Percentiles rank a stretch among this genome's conserved stretches.
Evolutionary conservation across 2,888 invertebrate species (phyloP).

Genomic region (Chaetoderma sp.): DNA sequence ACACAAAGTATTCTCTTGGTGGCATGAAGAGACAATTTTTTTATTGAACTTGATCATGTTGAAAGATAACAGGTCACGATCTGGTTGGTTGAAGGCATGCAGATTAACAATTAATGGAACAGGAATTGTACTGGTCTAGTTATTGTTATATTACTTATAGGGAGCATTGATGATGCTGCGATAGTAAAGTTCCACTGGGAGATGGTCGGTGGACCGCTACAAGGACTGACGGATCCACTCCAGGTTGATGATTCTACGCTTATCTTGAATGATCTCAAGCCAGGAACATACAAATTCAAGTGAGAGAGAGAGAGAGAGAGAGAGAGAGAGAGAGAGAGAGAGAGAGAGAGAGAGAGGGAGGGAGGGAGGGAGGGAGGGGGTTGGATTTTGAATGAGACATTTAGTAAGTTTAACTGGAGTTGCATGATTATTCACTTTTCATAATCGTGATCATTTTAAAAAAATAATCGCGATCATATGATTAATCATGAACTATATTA

Average conservation of each 20-base stretch:
- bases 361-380: too few species aligned
- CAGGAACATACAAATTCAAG: slow-evolving; percentile 75
- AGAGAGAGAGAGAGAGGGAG: too few species aligned
- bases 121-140: background rate
- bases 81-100: background rate
- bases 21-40: too few species aligned
- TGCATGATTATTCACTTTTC: too few species aligned
- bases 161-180: slow-evolving; percentile 84
- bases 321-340: background rate
- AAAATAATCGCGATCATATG: too few species aligned
- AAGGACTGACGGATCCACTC: slow-evolving; percentile 76
- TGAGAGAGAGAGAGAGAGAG: too few species aligned
- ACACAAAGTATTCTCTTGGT: too few species aligned
- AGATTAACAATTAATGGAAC: background rate
- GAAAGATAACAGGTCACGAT: background rate
- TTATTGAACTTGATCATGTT: too few species aligned
- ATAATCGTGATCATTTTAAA: too few species aligned
- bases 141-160: slow-evolving; percentile 42
- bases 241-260: slow-evolving; percentile 82
- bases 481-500: too few species aligned
- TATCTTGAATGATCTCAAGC: slow-evolving; percentile 85
- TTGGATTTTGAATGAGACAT: too few species aligned
- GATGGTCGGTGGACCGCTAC: slow-evolving; percentile 84
- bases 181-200: slow-evolving; percentile 94
- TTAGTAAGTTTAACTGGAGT: too few species aligned